Base-by-base conservation (phyloP, 2,113 vertebrate genomes). In the Malaclemys terrapin region DNA sequence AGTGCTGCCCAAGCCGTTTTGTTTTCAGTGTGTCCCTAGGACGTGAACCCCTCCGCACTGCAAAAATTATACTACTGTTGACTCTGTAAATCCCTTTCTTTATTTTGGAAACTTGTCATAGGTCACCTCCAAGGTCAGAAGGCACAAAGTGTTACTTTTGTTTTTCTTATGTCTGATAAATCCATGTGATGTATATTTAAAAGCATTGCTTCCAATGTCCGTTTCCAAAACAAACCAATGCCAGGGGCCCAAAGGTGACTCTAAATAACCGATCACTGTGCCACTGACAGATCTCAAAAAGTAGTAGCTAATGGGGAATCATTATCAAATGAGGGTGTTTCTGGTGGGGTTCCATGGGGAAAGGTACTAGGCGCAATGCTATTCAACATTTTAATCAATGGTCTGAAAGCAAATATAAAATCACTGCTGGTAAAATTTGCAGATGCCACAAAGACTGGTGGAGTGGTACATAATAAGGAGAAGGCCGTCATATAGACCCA, bases 151-250 rank as follows among this genome's bases (percentile, higher is more conserved):
- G 90, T 85, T 94, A 49, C 79, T 49, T 17, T 5, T 53, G 42
- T 1, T 90, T 52, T 84, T 89, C 89, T 38, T 95, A 38, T 42
- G 29, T 47, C 49, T 91, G 85, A 47, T 10, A 75, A 56, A n/a
- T 82, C n/a, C 79, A 80, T 19, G 2, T 85, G 85, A 75, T 83
- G 5, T 24, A 10, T 62, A 45, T 78, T 27, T 47, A 27, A 56
- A 80, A 88, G 88, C 27, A 38, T 50, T 88, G 89, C 31, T 93
- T 78, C 80, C 22, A 22, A 62, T 38, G 17, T 83, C 85, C 42
- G 16, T 59, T 94, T 87, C 91, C 87, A 91, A 85, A 97, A 80
- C 35, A 89, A 89, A 84, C 13, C 11, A 45, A 78, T 45, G 75
- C 42, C 38, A 17, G 76, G 29, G 69, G 35, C 35, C 72, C 86